Base-by-base conservation (phyloP, 2,113 vertebrate species). In the Brachypteracias leptosomus region DNA sequence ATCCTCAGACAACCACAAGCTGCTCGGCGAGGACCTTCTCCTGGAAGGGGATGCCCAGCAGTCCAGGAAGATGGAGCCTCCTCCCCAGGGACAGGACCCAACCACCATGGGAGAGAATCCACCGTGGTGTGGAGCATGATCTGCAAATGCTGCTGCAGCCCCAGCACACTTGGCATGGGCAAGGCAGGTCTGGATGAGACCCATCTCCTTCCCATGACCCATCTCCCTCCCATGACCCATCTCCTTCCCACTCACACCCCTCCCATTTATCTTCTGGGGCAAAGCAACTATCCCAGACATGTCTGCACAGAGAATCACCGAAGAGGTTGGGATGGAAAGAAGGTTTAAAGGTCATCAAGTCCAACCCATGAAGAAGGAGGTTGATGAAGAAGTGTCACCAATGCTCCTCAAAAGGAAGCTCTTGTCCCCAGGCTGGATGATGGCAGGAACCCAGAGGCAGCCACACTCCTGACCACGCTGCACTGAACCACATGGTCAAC, bases 121-220 rank as follows among this genome's bases (percentile, higher is more conserved):
- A 3, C 12, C 5, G 3, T 1, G 49, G 18, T 5, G 55, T 1
- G 36, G 35, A 61, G 58, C 38, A 11, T 4, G 11, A 38, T 55
- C 81, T 33, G 54, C 54, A 12, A 26, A 2, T 2, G 2, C 20
- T 10, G 19, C 0, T 4, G 29, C 0, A 8, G 31, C 40, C 58
- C 38, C 40, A 0, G 11, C 5, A n/a, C 4, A 0, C 18, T 36
- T 0, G 0, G 61, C 5, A 2, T 7, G 2, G 59, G n/a, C 0
- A 3, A 66, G 80, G 59, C 65, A 52, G 59, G 16, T 31, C 54
- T 55, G 54, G 29, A 28, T 29, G 11, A 19, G 54, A 31, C 54
- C 54, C 54, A 18, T 29, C 42, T 42, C 42, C 42, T 42, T 42
- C 42, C 42, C 42, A 15, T 42, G 42, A 42, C n/a, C n/a, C n/a